Evolutionary conservation across 2,888 invertebrate genomes (phyloP).

Genomic region (Galerucella nymphaeae): DNA sequence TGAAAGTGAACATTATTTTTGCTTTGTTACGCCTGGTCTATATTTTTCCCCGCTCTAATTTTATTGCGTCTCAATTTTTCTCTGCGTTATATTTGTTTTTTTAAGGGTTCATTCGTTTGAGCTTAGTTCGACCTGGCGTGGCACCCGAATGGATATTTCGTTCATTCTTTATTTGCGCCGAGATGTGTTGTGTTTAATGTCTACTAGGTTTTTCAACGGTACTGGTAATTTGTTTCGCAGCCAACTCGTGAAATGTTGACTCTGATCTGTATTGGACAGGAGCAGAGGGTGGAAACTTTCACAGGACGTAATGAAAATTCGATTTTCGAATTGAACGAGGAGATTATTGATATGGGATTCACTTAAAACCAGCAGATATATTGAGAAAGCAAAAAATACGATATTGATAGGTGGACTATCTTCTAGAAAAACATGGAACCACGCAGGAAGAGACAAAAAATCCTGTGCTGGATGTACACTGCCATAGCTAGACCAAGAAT

Average conservation of each 20-base stretch:
- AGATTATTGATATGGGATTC: no score
- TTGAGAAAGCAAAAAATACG: no score
- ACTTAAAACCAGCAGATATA: no score
- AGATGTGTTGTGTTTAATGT: constrained; percentile 21
- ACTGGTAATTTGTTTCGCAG: constrained; percentile 16
- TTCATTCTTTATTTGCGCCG: constrained; percentile 21
- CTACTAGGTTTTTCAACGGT: constrained; percentile 17
- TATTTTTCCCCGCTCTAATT: neutral
- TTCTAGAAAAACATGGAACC: no score
- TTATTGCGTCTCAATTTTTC: constrained; percentile 13
- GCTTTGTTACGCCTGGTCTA: neutral
- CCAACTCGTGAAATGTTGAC: constrained; percentile 14
- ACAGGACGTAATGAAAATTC: constrained; percentile 1
- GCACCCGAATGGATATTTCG: constrained; percentile 10
- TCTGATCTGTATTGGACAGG: constrained; percentile 17
- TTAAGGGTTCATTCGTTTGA: neutral
- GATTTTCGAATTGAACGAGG: neutral
- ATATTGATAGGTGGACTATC: no score
- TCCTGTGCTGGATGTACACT: no score
- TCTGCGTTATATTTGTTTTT: constrained; percentile 8
- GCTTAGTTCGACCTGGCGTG: constrained; percentile 19
- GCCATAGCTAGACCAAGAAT: no score
- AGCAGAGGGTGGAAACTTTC: neutral
- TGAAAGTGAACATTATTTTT: no score
- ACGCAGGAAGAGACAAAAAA: no score